Evolutionary conservation across 1,140 invertebrate genomes (phyloP).

Genomic region (Drosophila kurseongensis): DNA sequence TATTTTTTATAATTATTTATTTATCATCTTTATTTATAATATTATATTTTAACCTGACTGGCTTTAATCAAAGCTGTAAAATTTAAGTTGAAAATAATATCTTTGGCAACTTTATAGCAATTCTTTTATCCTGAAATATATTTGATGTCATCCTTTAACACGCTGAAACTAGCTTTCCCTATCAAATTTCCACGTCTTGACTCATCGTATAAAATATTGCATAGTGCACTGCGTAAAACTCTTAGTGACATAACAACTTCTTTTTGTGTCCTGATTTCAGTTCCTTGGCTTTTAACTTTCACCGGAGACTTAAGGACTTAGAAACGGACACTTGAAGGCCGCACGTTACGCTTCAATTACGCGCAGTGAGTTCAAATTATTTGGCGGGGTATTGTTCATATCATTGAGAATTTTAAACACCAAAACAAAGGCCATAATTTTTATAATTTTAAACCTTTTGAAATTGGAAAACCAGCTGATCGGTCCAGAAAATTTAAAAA

Average conservation of each 20-base stretch:
- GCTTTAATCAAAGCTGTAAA: no score
- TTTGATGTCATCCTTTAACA: slow-evolving; percentile 12
- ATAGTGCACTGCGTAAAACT: not conserved
- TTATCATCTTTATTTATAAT: no score
- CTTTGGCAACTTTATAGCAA: no score
- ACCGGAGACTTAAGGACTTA: slow-evolving; percentile 6
- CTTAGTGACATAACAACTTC: slow-evolving; percentile 42
- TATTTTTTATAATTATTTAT: no score
- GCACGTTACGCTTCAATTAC: slow-evolving; percentile 39
- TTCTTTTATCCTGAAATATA: slow-evolving; percentile 15
- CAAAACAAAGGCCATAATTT: not conserved
- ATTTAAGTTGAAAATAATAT: no score
- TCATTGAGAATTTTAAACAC: slow-evolving; percentile 7
- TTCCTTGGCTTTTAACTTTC: slow-evolving; percentile 10
- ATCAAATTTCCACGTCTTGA: slow-evolving; percentile 13
- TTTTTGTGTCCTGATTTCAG: slow-evolving; percentile 4
- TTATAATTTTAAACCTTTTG: slow-evolving; percentile 11
- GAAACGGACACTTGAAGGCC: slow-evolving; percentile 33
- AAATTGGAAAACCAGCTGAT: slow-evolving; percentile 23
- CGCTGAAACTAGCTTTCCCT: slow-evolving; percentile 11
- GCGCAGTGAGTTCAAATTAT: slow-evolving; percentile 18
- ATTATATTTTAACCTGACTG: no score
- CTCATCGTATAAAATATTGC: slow-evolving; percentile 16
- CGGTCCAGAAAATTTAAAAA: slow-evolving; percentile 33
- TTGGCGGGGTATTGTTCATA: slow-evolving; percentile 6